Percentiles rank a stretch among this genome's conserved stretches.
Evolutionary conservation across 2,888 invertebrate genomes (phyloP).

Genomic region (Polydrusus tereticollis): DNA sequence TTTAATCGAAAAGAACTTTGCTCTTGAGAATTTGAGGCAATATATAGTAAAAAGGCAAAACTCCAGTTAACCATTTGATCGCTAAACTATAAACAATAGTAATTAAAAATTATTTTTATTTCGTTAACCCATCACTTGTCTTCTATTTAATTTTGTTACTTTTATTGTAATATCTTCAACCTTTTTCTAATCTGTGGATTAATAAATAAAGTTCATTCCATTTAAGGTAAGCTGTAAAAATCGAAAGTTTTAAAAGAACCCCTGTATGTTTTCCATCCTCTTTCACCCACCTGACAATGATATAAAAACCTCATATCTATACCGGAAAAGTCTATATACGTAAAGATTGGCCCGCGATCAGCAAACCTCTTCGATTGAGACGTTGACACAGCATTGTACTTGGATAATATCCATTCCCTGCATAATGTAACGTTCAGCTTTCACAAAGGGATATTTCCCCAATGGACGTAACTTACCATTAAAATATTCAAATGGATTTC

Average conservation of each 20-base stretch:
- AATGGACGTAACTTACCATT: conserved; percentile 57
- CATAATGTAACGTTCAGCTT: conserved; percentile 62
- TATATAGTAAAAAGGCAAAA: no score
- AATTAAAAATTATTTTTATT: no score
- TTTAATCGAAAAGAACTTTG: no score
- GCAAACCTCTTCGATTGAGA: conserved; percentile 61
- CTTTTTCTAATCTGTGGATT: no score
- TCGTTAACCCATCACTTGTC: no score
- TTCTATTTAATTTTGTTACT: no score
- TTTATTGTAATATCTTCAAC: no score
- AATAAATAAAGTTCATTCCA: no score
- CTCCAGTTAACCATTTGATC: no score
- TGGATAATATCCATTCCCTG: conserved; percentile 63
- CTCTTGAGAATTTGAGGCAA: no score
- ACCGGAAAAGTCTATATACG: conserved; percentile 56
- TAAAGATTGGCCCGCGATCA: conserved; percentile 62
- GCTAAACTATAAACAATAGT: no score
- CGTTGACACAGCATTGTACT: conserved; percentile 66
- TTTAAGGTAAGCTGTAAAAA: no score
- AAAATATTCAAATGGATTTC: conserved; percentile 58
- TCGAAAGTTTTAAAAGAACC: conserved; percentile 1
- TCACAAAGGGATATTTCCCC: conserved; percentile 55
- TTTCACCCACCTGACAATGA: conserved; percentile 57
- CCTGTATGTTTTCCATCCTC: conserved; percentile 49
- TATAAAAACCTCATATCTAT: conserved; percentile 58